Evolutionary conservation across 2,113 vertebrate species (phyloP).

Genomic region (Toxotes jaculatrix): DNA sequence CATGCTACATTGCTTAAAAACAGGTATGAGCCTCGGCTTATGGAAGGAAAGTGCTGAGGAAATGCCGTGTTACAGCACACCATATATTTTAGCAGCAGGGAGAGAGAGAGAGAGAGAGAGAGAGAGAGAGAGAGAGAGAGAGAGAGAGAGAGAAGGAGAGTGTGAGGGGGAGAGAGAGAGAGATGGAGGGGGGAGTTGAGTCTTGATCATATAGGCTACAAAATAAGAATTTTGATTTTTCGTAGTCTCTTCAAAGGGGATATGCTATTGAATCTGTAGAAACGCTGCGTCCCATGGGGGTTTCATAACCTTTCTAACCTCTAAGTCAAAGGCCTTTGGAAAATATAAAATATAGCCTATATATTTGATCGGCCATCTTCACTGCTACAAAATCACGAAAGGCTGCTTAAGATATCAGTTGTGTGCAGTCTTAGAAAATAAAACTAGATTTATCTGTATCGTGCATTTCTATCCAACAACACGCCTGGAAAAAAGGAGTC

Average conservation of each 20-base stretch:
- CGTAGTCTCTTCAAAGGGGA: conserved; percentile 59
- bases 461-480: conserved; percentile 37
- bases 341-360: conserved; percentile 59
- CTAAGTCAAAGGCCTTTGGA: conserved; percentile 67
- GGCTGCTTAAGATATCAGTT: conserved; percentile 36
- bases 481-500: conserved; percentile 23
- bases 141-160: neutral
- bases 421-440: conserved; percentile 44
- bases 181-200: conserved; percentile 1
- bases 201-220: conserved; percentile 64
- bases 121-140: neutral
- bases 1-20: conserved; percentile 61
- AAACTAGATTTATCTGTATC: conserved; percentile 24
- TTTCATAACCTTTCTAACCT: conserved; percentile 69
- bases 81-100: conserved; percentile 64
- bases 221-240: conserved; percentile 70
- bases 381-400: conserved; percentile 26
- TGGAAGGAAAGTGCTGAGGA: conserved; percentile 66
- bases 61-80: conserved; percentile 68
- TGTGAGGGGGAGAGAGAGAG: neutral
- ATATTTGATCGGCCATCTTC: conserved; percentile 55
- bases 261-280: conserved; percentile 66
- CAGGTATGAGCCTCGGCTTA: conserved; percentile 71
- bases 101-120: conserved; percentile 5
- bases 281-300: conserved; percentile 59